These are phyloP conservation scores for Brachionus paranguensis DNA, from an alignment of 1,140 invertebrate genomes.

Conservation along the genomic window DNA sequence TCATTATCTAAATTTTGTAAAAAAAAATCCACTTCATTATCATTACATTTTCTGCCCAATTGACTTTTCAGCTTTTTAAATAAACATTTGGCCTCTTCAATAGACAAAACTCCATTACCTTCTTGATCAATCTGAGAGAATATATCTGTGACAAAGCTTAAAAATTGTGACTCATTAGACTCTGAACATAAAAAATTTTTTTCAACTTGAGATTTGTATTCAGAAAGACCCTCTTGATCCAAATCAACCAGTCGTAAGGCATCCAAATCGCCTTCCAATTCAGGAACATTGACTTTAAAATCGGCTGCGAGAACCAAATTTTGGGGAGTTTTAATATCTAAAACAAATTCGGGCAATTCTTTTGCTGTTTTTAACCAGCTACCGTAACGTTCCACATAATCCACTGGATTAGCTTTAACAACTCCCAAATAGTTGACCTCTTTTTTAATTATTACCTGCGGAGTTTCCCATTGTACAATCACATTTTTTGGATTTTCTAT, in stretches of 20 bases:
- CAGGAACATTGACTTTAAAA: background rate
- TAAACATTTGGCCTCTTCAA: background rate
- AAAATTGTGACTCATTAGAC: background rate
- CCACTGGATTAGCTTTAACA: background rate
- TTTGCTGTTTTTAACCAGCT: background rate
- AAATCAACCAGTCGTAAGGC: constrained; percentile 18
- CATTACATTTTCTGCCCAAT: constrained; percentile 5
- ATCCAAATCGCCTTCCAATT: constrained; percentile 15
- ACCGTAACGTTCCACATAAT: background rate
- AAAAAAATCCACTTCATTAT: constrained; percentile 32
- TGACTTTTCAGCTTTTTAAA: background rate
- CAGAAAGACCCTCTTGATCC: background rate
- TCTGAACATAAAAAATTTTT: background rate
- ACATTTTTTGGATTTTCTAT: background rate
- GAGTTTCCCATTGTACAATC: constrained; percentile 32
- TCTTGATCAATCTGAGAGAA: background rate
- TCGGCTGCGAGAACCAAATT: background rate
- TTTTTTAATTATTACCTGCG: constrained; percentile 12
- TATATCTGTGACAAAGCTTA: background rate
- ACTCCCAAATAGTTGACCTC: constrained; percentile 21
- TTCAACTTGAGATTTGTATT: background rate
- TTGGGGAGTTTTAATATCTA: constrained; percentile 12
- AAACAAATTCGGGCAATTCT: constrained; percentile 5
- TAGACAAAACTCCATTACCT: background rate
- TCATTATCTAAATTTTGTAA: background rate